These are phyloP conservation scores for Crotalus viridis DNA, from an alignment of 2,113 vertebrate genomes.

Conservation along the genomic window DNA sequence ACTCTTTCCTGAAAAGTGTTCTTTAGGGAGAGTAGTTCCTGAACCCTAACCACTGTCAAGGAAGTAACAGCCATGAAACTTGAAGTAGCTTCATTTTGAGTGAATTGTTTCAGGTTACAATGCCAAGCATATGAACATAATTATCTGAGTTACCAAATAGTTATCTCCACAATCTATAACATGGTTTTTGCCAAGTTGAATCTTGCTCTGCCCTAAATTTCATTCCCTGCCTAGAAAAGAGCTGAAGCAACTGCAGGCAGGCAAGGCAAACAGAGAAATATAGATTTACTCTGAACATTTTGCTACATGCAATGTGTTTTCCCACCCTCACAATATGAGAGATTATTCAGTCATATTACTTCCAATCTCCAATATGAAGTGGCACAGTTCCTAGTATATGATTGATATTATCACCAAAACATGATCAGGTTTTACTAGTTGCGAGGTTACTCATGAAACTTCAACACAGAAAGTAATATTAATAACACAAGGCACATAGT, in stretches of 20 bases:
- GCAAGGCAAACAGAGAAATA: background rate
- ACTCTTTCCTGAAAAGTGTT: background rate
- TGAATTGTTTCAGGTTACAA: background rate
- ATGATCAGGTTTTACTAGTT: background rate
- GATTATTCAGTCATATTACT: background rate
- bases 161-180: background rate
- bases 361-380: background rate
- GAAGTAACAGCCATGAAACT: background rate
- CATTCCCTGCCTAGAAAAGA: background rate
- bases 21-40: background rate
- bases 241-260: background rate
- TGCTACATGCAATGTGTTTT: background rate
- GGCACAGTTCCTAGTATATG: too few species aligned
- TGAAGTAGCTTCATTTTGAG: background rate
- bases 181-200: background rate
- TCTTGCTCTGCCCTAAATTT: background rate
- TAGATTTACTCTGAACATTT: background rate
- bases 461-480: background rate
- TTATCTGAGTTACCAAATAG: background rate
- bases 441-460: background rate
- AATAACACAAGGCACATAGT: background rate
- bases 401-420: background rate
- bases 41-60: background rate
- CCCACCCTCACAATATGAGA: background rate
- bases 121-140: background rate